Base-by-base conservation (phyloP, 2,113 vertebrate genomes). In the Lanius collurio region DNA sequence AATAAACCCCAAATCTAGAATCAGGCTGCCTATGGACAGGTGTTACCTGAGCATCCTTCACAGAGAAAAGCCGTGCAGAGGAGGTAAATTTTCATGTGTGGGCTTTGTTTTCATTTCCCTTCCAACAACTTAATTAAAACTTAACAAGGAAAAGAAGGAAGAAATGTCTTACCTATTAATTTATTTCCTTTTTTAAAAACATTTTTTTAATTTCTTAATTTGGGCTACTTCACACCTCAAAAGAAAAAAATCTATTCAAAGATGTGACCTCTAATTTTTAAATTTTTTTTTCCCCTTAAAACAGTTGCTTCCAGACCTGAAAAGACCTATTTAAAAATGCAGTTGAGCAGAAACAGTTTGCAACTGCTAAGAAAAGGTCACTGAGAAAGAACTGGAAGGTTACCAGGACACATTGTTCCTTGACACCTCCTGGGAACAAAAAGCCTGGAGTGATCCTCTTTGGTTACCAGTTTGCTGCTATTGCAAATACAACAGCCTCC, bases 341-440 rank as follows among this genome's bases (percentile, higher is more conserved):
- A 60, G 80, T 50, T 83, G 88, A 94, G 42, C 47, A 93, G 80
- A 93, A 92, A 90, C 35, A 59, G 64, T 96, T 89, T 22, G 22
- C 68, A 90, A 90, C 73, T 86, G 83, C 3, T 91, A 97, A 96
- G 69, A 56, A 83, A 81, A 95, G 94, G 91, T 94, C 92, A 95
- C 2, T 83, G 83, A 67, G 91, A 90, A 83, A 90, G 59, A 92
- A 57, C 71, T 50, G 15, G 73, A 80, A 89, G 71, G 95, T 93
- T 96, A 97, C 86, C 74, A 68, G 93, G 94, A 79, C 95, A 83
- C 70, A 83, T 87, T 94, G 95, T 95, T 96, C 95, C 60, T 89
- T 92, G 91, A 89, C 95, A 94, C 86, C 83, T 94, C 76, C 77
- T 52, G 76, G 69, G 76, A 96, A 71, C 55, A 93, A 81, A 89